Base-by-base conservation (phyloP, 1,140 invertebrate species). In the Heliconius congener region DNA sequence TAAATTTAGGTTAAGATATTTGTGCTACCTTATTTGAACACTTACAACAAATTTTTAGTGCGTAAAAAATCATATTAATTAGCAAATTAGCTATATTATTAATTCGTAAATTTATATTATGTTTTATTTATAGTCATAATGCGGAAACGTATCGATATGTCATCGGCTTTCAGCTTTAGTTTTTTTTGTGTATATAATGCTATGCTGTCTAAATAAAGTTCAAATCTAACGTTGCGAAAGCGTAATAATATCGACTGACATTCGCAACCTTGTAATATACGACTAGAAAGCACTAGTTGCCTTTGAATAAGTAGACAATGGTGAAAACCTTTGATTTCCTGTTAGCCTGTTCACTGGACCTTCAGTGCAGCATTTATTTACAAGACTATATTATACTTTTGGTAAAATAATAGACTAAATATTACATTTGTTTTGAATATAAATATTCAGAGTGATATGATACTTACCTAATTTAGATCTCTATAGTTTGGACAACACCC, bases 1-100 rank as follows among this genome's bases (percentile, higher is more conserved):
- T 86, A 89, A 90, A 93, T 93, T 92, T 93, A 93, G 92, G 93
- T 93, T 94, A 93, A 94, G 91, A 94, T 94, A 88, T 93, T 82
- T 84, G 83, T 86, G 88, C 85, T 92, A 86, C 90, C 90, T 88
- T 90, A 89, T 92, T 90, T 84, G 80, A 76, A 88, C 88, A 82
- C 79, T 82, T 88, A 88, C 87, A 86, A 88, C 89, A 87, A 85
- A 88, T 76, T 60, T 76, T 80, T 71, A 34, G 74, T 72, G 57
- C 27, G 18, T 74, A 79, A 55, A 71, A 42, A 88, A 83, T 86
- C 87, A 83, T 80, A 85, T 86, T 81, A 86, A 81, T 86, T 86
- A 83, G 83, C 82, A 84, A 74, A 80, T 85, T 82, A 81, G 76
- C 76, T 88, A 81, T 82, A 85, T 84, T 84, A 78, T 81, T 83